Evolutionary conservation across 2,797 vertebrate genomes (phyloP).

Genomic region (Propithecus deckenii): DNA sequence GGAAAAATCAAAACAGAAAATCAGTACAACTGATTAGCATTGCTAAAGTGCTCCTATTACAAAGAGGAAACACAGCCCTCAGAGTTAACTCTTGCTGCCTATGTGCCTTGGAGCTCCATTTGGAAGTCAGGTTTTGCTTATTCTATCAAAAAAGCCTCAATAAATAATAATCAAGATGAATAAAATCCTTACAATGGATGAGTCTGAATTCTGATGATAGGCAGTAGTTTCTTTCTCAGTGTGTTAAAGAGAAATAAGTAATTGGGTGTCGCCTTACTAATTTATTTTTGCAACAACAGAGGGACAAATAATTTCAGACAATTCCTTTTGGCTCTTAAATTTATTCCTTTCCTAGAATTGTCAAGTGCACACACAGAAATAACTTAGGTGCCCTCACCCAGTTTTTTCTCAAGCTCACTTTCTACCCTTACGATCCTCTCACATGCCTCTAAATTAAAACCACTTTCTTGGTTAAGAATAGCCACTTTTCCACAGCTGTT

Average conservation of each 20-base stretch:
- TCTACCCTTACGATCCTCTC: not conserved
- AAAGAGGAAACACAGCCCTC: constrained; percentile 76
- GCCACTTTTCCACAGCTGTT: not conserved
- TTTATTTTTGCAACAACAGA: constrained; percentile 66
- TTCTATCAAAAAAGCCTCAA: constrained; percentile 44
- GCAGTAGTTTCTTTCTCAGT: constrained; percentile 3
- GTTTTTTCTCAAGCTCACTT: constrained; percentile 5
- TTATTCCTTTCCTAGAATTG: not conserved
- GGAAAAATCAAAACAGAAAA: constrained; percentile 88
- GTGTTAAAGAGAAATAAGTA: constrained; percentile 50
- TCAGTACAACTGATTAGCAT: constrained; percentile 87
- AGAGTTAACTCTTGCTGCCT: constrained; percentile 81
- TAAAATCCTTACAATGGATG: not conserved
- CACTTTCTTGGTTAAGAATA: constrained; percentile 3
- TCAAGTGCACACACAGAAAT: constrained; percentile 18
- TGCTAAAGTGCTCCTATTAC: constrained; percentile 84
- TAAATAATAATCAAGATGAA: constrained; percentile 52
- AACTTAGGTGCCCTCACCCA: not conserved
- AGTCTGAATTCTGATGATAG: constrained; percentile 18
- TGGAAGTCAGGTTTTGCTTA: constrained; percentile 42
- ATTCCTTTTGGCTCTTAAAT: constrained; percentile 25
- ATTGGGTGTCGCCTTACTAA: constrained; percentile 17
- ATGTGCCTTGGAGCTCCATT: not conserved
- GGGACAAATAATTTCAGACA: constrained; percentile 51
- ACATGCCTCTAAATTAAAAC: not conserved